Percentiles rank a stretch among this genome's conserved stretches.
Conservation (phyloP, 2,113 vertebrate genomes). For the Pelodiscus sinensis region DNA sequence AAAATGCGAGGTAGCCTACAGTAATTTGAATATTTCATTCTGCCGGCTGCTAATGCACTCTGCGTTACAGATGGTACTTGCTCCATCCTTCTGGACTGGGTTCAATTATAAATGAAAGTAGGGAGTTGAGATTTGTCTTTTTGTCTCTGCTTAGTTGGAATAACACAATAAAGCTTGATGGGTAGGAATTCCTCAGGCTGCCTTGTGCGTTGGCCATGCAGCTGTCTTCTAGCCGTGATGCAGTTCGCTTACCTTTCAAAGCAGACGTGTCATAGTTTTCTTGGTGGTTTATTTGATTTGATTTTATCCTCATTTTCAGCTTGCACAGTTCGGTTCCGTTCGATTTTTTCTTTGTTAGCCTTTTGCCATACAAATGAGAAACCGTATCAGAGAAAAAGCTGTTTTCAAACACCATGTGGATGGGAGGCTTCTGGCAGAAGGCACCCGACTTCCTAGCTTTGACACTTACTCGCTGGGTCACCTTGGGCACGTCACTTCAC, state of each 20-base stretch:
- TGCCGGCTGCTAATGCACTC: slow-evolving; percentile 80
- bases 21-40: slow-evolving; percentile 87
- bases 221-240: slow-evolving; percentile 5
- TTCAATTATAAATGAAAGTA: slow-evolving; percentile 86
- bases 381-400: background rate
- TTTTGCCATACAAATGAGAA: background rate
- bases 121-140: slow-evolving; percentile 87
- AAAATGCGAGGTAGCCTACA: slow-evolving; percentile 81
- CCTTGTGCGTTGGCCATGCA: background rate
- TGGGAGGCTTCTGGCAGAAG: background rate
- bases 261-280: background rate
- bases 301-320: background rate
- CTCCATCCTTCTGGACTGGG: slow-evolving; percentile 83
- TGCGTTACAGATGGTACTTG: slow-evolving; percentile 82
- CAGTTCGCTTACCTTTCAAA: background rate
- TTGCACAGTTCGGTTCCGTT: accelerated
- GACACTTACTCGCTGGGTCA: background rate
- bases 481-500: background rate
- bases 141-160: slow-evolving; percentile 86
- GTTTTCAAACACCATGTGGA: background rate
- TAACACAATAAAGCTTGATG: slow-evolving; percentile 82
- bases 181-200: slow-evolving; percentile 77
- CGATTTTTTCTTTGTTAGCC: background rate
- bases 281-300: slow-evolving; percentile 8
- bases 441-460: background rate